phyloP scores from a whole-genome alignment of 2,797 vertebrate genomes.

The Gallirallus australis region DNA sequence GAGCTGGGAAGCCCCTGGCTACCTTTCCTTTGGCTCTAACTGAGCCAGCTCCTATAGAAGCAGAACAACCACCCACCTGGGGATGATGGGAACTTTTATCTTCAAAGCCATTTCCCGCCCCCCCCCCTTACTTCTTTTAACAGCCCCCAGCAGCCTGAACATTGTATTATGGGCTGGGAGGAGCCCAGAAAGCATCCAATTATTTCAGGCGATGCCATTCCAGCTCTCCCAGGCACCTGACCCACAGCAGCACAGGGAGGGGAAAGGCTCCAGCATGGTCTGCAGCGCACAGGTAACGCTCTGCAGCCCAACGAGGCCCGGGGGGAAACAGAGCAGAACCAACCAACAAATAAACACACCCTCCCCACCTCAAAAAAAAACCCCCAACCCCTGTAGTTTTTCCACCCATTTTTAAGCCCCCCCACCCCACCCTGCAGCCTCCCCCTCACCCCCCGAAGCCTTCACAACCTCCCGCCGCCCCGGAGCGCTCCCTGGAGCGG shows the following conservation, averaged over 20 bases:
- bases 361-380: no score
- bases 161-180: accelerated
- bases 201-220: no score
- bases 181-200: background rate
- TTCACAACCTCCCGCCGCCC: no score
- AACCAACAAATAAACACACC: no score
- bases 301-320: accelerated
- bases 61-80: background rate
- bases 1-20: no score
- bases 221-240: background rate
- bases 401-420: background rate
- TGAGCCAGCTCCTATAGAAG: background rate
- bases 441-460: no score
- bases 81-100: background rate
- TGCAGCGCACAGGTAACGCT: accelerated
- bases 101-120: no score
- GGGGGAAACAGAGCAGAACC: background rate
- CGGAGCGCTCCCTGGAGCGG: background rate
- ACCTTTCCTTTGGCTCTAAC: no score
- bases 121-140: no score
- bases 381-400: background rate
- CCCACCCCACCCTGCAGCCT: no score
- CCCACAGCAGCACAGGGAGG: background rate
- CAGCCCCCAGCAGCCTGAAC: background rate
- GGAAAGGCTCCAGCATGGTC: background rate